Evolutionary conservation across 2,888 invertebrate species (phyloP).

Genomic region (Scotopteryx bipunctaria): DNA sequence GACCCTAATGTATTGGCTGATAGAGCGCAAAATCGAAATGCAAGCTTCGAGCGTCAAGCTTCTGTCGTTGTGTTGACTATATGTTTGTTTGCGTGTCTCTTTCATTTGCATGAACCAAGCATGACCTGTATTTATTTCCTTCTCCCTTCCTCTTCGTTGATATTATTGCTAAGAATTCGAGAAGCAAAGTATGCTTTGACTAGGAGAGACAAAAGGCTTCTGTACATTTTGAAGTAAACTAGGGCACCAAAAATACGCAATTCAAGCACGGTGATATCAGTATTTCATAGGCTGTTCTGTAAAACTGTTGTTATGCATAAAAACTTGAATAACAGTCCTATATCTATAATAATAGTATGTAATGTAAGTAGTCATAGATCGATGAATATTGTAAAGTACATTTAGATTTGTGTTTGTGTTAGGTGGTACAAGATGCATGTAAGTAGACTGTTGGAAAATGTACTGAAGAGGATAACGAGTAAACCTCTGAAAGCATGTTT

Average conservation of each 20-base stretch:
- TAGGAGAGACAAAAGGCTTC: constrained; percentile 24
- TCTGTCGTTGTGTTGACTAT: constrained; percentile 76
- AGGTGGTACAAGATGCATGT: constrained; percentile 66
- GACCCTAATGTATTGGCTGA: constrained; percentile 66
- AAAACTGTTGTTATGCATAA: constrained; percentile 47
- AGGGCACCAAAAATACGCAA: constrained; percentile 9
- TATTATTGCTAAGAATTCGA: constrained; percentile 56
- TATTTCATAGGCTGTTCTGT: constrained; percentile 18
- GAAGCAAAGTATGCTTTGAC: constrained; percentile 51
- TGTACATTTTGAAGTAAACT: constrained; percentile 14
- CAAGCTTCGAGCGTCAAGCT: constrained; percentile 74
- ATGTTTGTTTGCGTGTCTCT: constrained; percentile 78
- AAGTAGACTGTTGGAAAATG: constrained; percentile 55
- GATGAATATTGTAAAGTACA: constrained; percentile 43
- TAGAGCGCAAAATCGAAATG: constrained; percentile 57
- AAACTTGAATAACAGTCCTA: constrained; percentile 51
- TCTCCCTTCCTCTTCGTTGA: constrained; percentile 60
- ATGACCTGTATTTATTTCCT: constrained; percentile 72
- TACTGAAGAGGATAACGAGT: constrained; percentile 30
- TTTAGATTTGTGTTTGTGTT: constrained; percentile 70
- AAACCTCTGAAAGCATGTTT: constrained; percentile 52
- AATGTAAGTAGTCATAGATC: constrained; percentile 60
- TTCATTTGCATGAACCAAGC: constrained; percentile 81
- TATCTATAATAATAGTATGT: constrained; percentile 49
- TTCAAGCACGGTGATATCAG: constrained; percentile 20